Percentiles rank a stretch among this genome's conserved stretches.
These are phyloP conservation scores for Mormoops blainvillei DNA, from an alignment of 2,113 vertebrate genomes.

Conservation along the genomic window DNA sequence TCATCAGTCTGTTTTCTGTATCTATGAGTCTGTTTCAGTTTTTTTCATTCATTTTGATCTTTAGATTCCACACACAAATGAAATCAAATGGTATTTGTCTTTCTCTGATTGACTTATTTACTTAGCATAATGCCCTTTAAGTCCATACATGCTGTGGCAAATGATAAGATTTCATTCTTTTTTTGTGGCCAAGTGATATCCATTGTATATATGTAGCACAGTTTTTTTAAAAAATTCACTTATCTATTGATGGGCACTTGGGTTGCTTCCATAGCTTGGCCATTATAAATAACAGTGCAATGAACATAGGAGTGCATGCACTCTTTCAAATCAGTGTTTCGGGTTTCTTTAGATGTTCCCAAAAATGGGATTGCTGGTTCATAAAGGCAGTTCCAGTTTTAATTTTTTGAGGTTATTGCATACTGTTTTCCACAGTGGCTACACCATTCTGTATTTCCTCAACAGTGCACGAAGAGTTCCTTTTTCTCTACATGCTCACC, in stretches of 20 bases:
- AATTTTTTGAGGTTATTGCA: no score
- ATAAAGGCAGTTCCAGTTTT: no score
- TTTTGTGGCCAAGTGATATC: neutral
- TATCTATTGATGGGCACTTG: neutral
- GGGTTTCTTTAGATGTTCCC: neutral
- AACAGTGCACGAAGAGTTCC: no score
- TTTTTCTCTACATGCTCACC: no score
- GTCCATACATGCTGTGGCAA: neutral
- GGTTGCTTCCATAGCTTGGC: neutral
- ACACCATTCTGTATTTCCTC: no score
- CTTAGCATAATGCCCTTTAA: neutral
- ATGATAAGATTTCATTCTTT: neutral
- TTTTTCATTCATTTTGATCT: neutral
- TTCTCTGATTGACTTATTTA: neutral
- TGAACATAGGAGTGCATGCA: neutral
- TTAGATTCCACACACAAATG: neutral
- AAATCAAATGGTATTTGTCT: neutral
- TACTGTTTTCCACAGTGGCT: no score
- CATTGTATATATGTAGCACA: neutral
- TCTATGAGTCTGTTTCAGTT: neutral
- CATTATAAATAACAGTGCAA: neutral
- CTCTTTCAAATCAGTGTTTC: neutral
- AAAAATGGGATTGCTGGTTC: neutral
- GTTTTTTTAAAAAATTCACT: neutral
- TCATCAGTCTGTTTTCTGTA: no score